These are phyloP conservation scores for Lamellibrachia satsuma DNA, from an alignment of 2,888 invertebrate genomes.

Conservation along the genomic window DNA sequence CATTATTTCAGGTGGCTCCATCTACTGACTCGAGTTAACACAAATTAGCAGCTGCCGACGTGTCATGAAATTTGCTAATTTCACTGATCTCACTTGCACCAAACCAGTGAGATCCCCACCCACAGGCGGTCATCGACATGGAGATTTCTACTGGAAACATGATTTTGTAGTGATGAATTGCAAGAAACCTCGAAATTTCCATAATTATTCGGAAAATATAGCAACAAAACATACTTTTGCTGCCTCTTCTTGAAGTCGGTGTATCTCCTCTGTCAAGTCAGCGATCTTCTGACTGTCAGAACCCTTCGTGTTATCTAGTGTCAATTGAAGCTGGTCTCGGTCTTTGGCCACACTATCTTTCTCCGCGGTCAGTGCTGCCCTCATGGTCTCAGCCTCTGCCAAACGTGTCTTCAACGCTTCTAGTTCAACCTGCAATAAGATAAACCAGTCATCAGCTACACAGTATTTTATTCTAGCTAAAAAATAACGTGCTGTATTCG, in stretches of 20 bases:
- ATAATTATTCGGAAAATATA: neutral
- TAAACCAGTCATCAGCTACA: neutral
- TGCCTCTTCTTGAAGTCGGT: neutral
- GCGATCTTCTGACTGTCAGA: neutral
- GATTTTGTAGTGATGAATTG: too few species aligned
- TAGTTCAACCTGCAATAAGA: conserved; percentile 7
- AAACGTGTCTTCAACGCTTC: conserved; percentile 19
- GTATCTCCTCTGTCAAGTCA: neutral
- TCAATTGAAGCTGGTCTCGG: neutral
- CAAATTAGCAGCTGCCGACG: too few species aligned
- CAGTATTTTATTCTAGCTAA: neutral
- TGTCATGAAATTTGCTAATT: too few species aligned
- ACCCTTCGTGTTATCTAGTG: neutral
- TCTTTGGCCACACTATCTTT: neutral
- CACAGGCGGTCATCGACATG: too few species aligned
- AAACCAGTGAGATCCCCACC: too few species aligned
- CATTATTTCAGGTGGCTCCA: too few species aligned
- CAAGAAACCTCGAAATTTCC: too few species aligned
- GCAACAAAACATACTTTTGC: neutral
- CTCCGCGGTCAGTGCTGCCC: neutral
- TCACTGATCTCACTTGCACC: too few species aligned
- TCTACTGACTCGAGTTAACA: too few species aligned
- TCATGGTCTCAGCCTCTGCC: neutral
- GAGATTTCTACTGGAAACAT: too few species aligned
- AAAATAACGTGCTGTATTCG: too few species aligned